A percentile compares a stretch with the other conserved stretches of the same genome.
These are phyloP conservation scores for Anguilla megastoma DNA, from an alignment of 2,797 vertebrate species.

Conservation along the genomic window DNA sequence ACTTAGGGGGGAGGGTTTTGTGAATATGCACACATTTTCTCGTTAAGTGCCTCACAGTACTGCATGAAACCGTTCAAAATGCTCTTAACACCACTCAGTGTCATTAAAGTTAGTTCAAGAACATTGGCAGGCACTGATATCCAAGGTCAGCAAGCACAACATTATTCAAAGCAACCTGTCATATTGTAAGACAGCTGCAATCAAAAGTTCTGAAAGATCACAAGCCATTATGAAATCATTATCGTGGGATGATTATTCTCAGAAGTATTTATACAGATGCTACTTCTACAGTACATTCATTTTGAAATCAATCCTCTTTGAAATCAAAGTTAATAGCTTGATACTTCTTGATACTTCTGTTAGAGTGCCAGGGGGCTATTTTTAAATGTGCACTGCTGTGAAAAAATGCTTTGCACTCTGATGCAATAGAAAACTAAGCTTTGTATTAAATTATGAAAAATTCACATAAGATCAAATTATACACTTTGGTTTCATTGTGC, in stretches of 20 bases:
- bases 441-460: background rate
- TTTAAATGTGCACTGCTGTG: constrained; percentile 9
- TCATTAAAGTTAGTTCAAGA: background rate
- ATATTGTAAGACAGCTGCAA: background rate
- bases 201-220: background rate
- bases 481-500: background rate
- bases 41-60: background rate
- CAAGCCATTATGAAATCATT: background rate
- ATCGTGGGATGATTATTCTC: background rate
- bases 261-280: background rate
- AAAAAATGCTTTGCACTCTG: background rate
- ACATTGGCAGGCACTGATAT: background rate
- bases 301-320: background rate
- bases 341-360: background rate
- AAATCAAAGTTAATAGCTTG: background rate
- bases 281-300: background rate
- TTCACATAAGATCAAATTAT: background rate
- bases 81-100: background rate
- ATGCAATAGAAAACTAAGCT: background rate
- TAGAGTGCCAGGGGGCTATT: background rate
- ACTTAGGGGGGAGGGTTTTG: background rate
- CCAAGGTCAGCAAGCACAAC: background rate
- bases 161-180: background rate
- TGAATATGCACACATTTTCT: background rate
- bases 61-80: background rate